These are phyloP conservation scores for Aramus guarauna DNA, from an alignment of 2,113 vertebrate species.

Conservation along the genomic window DNA sequence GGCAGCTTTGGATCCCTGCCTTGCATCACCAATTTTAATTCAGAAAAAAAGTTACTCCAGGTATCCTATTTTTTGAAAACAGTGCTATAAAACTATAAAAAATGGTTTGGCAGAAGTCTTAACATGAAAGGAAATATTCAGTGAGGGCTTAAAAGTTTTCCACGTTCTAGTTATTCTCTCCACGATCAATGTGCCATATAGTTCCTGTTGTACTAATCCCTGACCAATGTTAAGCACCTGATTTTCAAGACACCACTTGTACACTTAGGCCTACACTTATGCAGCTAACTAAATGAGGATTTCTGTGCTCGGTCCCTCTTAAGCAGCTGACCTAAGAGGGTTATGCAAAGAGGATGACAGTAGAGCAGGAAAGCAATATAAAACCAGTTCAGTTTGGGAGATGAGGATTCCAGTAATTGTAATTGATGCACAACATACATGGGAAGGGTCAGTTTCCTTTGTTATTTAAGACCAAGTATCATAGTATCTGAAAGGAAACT, in stretches of 20 bases:
- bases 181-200: accelerated
- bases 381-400: neutral
- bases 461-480: neutral
- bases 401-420: neutral
- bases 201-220: neutral
- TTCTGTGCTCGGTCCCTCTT: neutral
- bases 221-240: neutral
- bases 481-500: neutral
- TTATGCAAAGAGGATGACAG: neutral
- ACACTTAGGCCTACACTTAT: no score
- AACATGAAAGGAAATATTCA: neutral
- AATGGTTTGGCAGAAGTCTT: neutral
- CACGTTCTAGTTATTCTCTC: neutral
- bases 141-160: neutral
- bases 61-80: neutral
- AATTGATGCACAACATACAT: neutral
- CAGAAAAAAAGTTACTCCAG: neutral
- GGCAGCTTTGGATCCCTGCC: neutral
- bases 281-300: neutral
- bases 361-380: neutral
- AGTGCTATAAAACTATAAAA: neutral
- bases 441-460: neutral
- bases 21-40: neutral
- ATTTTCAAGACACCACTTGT: neutral
- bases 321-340: neutral